Evolutionary conservation across 2,797 vertebrate species (phyloP).

Genomic region (Urosaurus nigricauda): DNA sequence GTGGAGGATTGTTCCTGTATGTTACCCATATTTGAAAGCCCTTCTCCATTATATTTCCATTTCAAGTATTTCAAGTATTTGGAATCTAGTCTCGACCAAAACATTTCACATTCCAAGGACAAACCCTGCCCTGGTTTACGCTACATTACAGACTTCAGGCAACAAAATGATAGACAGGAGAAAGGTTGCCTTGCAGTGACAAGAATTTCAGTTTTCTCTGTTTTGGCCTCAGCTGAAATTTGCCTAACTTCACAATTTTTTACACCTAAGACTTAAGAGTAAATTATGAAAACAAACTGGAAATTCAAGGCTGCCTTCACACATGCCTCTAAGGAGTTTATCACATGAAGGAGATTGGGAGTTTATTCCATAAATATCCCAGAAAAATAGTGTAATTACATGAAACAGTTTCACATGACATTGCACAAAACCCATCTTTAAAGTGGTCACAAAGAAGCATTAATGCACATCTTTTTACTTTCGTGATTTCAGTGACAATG

Average conservation of each 20-base stretch:
- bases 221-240: background rate
- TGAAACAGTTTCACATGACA: no score
- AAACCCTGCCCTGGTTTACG: background rate
- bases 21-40: background rate
- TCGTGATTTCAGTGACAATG: no score
- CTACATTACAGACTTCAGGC: background rate
- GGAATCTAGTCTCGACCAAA: background rate
- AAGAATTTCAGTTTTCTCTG: background rate
- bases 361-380: no score
- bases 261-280: background rate
- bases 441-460: no score
- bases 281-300: background rate
- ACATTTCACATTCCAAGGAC: background rate
- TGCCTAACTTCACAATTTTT: background rate
- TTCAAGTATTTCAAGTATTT: no score
- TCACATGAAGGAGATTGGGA: no score
- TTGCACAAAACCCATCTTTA: no score
- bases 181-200: background rate
- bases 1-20: background rate
- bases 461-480: no score
- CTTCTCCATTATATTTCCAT: background rate
- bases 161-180: no score
- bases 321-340: no score
- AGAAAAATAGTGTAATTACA: no score
- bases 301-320: background rate